These are phyloP conservation scores for Sorex maritimensis DNA, from an alignment of 2,797 vertebrate genomes.

Conservation along the genomic window DNA sequence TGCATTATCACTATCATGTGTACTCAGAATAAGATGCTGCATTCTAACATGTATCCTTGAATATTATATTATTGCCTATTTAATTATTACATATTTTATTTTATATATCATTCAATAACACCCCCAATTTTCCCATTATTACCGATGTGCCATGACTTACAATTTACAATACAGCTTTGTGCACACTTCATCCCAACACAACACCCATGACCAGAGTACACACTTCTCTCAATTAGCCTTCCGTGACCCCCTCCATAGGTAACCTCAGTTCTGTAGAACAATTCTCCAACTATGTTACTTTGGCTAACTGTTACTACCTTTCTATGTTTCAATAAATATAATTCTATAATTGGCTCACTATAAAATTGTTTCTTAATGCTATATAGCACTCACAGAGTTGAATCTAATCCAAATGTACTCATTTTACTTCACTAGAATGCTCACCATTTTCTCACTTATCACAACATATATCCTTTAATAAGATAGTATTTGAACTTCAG, in stretches of 20 bases:
- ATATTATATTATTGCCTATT: constrained; percentile 23
- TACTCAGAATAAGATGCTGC: neutral
- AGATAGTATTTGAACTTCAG: neutral
- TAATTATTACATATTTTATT: neutral
- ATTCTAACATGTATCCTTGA: neutral
- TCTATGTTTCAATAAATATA: no score
- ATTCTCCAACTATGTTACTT: no score
- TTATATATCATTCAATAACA: neutral
- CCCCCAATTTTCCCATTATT: neutral
- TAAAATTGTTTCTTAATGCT: neutral
- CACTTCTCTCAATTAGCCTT: no score
- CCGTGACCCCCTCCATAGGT: no score
- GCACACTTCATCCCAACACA: no score
- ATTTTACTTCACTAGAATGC: constrained; percentile 34
- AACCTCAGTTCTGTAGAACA: no score
- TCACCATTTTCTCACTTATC: neutral
- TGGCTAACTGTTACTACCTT: no score
- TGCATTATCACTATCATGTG: neutral
- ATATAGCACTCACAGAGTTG: neutral
- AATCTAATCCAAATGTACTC: constrained; percentile 43
- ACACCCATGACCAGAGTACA: no score
- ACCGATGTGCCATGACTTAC: no score
- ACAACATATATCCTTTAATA: constrained; percentile 35
- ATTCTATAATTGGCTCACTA: no score
- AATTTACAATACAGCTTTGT: no score